A percentile compares a stretch with the other conserved stretches of the same genome.
These are phyloP conservation scores for Paradoxurus hermaphroditus DNA, from an alignment of 2,113 vertebrate genomes.

Conservation along the genomic window DNA sequence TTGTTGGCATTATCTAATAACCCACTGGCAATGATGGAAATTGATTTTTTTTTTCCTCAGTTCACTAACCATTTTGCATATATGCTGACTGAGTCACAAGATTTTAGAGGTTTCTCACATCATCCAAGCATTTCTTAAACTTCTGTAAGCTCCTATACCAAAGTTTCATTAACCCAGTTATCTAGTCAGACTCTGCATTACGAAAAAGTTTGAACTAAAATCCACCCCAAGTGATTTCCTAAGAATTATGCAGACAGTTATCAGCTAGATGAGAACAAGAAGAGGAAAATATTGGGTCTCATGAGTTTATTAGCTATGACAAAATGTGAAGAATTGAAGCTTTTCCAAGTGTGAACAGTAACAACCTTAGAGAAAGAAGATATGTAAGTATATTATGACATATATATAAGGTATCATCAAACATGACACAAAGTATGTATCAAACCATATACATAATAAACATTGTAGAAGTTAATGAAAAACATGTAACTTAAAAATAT, in stretches of 20 bases:
- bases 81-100: not conserved
- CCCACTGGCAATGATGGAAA: not conserved
- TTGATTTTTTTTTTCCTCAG: not conserved
- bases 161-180: not conserved
- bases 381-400: not conserved
- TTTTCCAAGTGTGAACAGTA: conserved; percentile 32
- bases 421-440: not conserved
- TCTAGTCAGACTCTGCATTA: not conserved
- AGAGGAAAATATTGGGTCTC: conserved; percentile 7
- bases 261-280: conserved; percentile 22
- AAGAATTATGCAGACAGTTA: conserved; percentile 18
- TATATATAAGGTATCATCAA: not conserved
- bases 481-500: conserved; percentile 19
- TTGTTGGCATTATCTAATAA: not conserved
- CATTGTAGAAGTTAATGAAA: not conserved
- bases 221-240: not conserved
- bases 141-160: not conserved
- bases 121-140: not conserved
- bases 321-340: not conserved
- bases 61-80: not conserved
- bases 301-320: not conserved
- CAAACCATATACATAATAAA: not conserved
- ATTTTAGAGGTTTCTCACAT: not conserved
- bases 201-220: conserved; percentile 19
- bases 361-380: conserved; percentile 30